phyloP scores from a whole-genome alignment of 2,797 vertebrate genomes.

The Characodon lateralis region DNA sequence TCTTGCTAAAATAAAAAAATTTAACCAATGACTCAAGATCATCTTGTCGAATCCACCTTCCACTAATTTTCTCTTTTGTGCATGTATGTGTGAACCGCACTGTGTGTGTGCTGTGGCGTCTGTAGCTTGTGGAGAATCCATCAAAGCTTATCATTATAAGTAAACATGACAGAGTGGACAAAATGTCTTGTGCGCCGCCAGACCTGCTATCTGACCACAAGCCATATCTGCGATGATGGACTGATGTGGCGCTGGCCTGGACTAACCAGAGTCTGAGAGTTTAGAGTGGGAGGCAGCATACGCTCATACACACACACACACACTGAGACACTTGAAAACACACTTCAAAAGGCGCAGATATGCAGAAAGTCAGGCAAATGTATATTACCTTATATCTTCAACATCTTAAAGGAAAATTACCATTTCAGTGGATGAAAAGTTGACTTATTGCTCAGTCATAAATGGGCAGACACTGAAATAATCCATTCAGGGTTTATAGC shows the following conservation, averaged over 20 bases:
- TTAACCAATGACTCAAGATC: not conserved
- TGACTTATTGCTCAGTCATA: slow-evolving; percentile 60
- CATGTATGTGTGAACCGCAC: slow-evolving; percentile 9
- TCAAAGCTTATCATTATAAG: slow-evolving; percentile 83
- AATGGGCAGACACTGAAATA: slow-evolving; percentile 49
- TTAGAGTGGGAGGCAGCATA: slow-evolving; percentile 49
- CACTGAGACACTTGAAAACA: slow-evolving; percentile 24
- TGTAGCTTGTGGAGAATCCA: slow-evolving; percentile 76
- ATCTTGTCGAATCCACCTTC: slow-evolving; percentile 14
- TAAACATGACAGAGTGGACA: slow-evolving; percentile 84
- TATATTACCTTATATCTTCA: slow-evolving; percentile 49
- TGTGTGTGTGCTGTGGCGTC: slow-evolving; percentile 49
- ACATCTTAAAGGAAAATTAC: slow-evolving; percentile 36
- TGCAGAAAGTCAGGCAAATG: slow-evolving; percentile 39
- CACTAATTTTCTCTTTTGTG: slow-evolving; percentile 18
- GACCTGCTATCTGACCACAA: slow-evolving; percentile 76
- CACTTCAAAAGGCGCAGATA: slow-evolving; percentile 60
- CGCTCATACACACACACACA: slow-evolving; percentile 18
- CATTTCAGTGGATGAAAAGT: slow-evolving; percentile 49
- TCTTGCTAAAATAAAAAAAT: not conserved
- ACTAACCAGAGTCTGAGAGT: slow-evolving; percentile 72
- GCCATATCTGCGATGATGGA: slow-evolving; percentile 82
- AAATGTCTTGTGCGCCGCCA: slow-evolving; percentile 80
- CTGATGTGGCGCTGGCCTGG: slow-evolving; percentile 78
- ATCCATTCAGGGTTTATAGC: slow-evolving; percentile 64